Percentiles rank a stretch among this genome's conserved stretches.
Evolutionary conservation across 2,797 vertebrate species (phyloP).

Genomic region (Ficedula albicollis): DNA sequence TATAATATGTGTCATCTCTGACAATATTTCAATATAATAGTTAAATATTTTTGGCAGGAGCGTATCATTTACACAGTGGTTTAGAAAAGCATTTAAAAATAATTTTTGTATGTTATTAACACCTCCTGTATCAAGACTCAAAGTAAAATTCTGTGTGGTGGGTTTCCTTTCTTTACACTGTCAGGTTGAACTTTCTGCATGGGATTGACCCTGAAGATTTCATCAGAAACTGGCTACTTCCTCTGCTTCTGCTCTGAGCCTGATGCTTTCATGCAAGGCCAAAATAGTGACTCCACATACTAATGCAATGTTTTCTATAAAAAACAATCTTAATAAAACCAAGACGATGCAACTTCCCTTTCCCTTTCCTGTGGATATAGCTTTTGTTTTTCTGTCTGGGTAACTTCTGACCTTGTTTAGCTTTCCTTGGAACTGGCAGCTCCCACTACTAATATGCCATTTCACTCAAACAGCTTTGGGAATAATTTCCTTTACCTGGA

Average conservation of each 20-base stretch:
- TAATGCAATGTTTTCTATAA: background rate
- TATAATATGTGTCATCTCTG: background rate
- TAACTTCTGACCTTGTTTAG: background rate
- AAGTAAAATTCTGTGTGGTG: background rate
- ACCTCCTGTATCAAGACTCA: background rate
- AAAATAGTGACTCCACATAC: background rate
- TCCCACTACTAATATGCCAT: background rate
- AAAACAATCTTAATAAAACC: background rate
- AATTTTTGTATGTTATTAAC: background rate
- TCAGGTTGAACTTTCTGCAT: background rate
- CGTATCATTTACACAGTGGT: background rate
- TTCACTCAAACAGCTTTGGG: background rate
- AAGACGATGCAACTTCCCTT: background rate
- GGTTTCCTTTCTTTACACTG: background rate
- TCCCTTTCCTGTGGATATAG: background rate
- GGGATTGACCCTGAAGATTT: background rate
- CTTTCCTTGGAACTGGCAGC: background rate
- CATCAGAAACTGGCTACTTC: background rate
- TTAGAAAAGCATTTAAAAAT: background rate
- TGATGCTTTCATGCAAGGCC: background rate
- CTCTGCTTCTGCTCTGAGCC: background rate
- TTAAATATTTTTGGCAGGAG: background rate
- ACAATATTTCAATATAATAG: background rate
- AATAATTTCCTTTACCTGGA: background rate
- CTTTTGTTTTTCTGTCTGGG: background rate